Evolutionary conservation across 2,113 vertebrate genomes (phyloP), one percentile per base, ranked within the genome.

Genomic region (Equus quagga): DNA sequence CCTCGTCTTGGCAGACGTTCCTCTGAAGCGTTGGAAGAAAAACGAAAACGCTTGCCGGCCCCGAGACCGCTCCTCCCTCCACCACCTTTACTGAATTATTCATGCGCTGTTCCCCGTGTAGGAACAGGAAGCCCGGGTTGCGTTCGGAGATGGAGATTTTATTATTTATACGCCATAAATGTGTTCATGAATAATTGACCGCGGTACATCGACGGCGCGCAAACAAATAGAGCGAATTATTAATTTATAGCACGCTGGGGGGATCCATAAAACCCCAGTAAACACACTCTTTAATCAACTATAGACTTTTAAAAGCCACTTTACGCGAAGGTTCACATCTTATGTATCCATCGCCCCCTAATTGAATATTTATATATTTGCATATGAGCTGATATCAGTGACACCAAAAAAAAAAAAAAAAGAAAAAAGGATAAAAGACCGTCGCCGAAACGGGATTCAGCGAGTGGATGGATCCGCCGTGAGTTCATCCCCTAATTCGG

Each of bases 161-260:
- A 94, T 95, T 95, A 93, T 97, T 97, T 95, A 96, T 78, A 87
- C 11, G 72, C 56, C 31, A 58, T 87, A 96, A 93, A 82, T 36
- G 93, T 64, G 10, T 26, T 78, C 95, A 91, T 97, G 87, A 95
- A 96, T 97, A 97, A 95, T 95, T 90, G 80, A 97, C 56, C 4
- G 81, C 15, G 26, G 91, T 51, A 72, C 69, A 86, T 7, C 80
- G 89, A 69, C n/a, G 67, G 85, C 51, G 2, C 26, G 24, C 85
- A 44, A 82, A 97, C 58, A 96, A 90, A 95, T 46, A 69, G 0
- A 31, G 89, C 19, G 3, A 75, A 95, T 97, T 83, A 96, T 94
- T 88, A 91, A 97, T 97, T 96, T 91, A 94, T 94, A 62, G 62
- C 76, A 21, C 91, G 62, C 78, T 62, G 56, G 94, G 89, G 89